Evolutionary conservation across 1,140 invertebrate genomes (phyloP).

Genomic region (Potamilus streckersoni): DNA sequence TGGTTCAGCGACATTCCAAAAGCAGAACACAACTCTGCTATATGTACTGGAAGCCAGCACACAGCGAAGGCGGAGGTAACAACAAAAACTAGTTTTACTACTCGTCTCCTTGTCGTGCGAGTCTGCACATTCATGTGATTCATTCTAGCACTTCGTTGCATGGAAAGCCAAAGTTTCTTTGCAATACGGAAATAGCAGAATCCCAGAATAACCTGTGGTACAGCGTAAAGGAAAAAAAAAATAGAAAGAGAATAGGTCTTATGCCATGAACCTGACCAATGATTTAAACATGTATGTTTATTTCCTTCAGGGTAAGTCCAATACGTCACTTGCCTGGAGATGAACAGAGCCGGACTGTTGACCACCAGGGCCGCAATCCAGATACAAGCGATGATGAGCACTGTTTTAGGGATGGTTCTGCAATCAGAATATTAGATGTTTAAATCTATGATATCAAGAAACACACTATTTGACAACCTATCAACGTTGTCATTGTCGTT

Average conservation of each 20-base stretch:
- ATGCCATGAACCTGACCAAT: neutral
- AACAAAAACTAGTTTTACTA: conserved; percentile 87
- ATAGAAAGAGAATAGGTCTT: conserved; percentile 37
- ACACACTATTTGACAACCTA: too few relatives aligned
- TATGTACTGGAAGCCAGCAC: conserved; percentile 87
- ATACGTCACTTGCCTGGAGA: conserved; percentile 10
- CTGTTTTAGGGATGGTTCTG: conserved; percentile 40
- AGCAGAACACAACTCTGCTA: conserved; percentile 82
- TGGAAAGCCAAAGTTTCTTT: conserved; percentile 38
- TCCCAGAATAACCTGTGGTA: conserved; percentile 39
- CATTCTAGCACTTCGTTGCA: conserved; percentile 15
- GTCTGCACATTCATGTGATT: conserved; percentile 25
- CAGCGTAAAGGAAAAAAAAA: conserved; percentile 41
- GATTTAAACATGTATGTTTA: too few relatives aligned
- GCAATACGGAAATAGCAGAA: conserved; percentile 50
- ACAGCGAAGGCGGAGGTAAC: conserved; percentile 90
- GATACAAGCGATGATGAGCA: conserved; percentile 28
- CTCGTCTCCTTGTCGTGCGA: conserved; percentile 60
- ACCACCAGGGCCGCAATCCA: conserved; percentile 42
- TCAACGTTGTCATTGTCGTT: too few relatives aligned
- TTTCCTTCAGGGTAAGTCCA: neutral
- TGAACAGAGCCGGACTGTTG: conserved; percentile 33
- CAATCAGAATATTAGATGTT: neutral
- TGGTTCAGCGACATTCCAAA: conserved; percentile 81
- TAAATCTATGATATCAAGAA: too few relatives aligned